Evolutionary conservation across 2,113 vertebrate species (phyloP), one percentile per base, ranked within the genome.

Genomic region (Dipodomys merriami): DNA sequence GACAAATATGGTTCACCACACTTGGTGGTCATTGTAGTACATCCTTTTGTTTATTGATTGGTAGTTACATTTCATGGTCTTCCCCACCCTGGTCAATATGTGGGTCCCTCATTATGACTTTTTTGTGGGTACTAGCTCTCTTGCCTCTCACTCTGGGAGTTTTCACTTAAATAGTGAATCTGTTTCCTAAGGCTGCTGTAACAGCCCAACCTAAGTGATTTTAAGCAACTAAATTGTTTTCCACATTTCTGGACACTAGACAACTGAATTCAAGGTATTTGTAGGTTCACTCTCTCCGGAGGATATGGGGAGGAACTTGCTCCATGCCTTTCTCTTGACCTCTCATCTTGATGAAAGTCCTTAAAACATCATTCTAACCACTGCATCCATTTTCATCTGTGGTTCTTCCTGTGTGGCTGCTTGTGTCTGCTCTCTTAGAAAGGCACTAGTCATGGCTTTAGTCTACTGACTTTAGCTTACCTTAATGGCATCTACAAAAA

Each of bases 91-190:
- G 82, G 46, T 22, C 18, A 39, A 22, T 1, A 53, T 15, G 9
- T 16, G 0, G 0, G 12, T 39, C 39, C 1, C 2, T 6, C 1
- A 13, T 30, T 35, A 25, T 2, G 19, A 16, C 6, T 20, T 81
- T 72, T 27, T 49, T 35, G 39, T 18, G 2, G 27, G 3, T 29
- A 5, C 5, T 30, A 30, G 16, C 35, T 86, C 12, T 1, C 49
- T 35, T 44, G 35, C 0, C 5, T 16, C 10, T 81, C 25, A 69
- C 5, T 49, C 33, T 29, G 27, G 44, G 83, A 39, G 83, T 49
- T 65, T n/a, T 39, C 16, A 84, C 73, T 74, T 49, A 79, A 77
- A 22, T 19, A 33, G 7, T 6, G 1, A 18, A 62, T 84, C 30
- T 20, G 29, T 73, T 71, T 83, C 20, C 29, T 62, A 68, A 29